Conservation (phyloP, 1,140 invertebrate species). For the Trichoplusia ni region DNA sequence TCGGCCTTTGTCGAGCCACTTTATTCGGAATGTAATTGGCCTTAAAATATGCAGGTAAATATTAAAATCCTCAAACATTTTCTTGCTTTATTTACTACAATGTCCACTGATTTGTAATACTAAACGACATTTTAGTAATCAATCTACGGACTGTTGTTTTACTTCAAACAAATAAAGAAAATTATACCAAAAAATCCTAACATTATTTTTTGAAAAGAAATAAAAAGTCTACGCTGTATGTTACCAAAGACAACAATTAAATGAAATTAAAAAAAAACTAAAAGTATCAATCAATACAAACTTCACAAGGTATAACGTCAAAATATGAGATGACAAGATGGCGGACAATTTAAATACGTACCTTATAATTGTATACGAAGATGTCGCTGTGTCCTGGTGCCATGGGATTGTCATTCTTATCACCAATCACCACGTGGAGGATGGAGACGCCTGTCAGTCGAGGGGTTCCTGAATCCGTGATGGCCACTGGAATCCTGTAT, state of each 20-base stretch:
- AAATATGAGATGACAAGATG: no score
- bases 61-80: constrained; percentile 16
- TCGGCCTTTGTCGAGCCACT: constrained; percentile 26
- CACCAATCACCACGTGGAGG: constrained; percentile 93
- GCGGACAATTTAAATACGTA: constrained; percentile 50
- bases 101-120: no score
- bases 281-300: not conserved
- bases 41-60: constrained; percentile 31
- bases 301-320: not conserved
- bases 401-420: constrained; percentile 95
- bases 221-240: no score
- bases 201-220: no score
- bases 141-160: no score
- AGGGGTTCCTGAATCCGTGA: constrained; percentile 90
- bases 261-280: no score
- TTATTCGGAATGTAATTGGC: constrained; percentile 39
- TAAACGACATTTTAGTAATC: no score
- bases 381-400: constrained; percentile 91
- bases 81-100: constrained; percentile 24
- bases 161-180: no score
- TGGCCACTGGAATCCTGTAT: constrained; percentile 93
- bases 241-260: no score
- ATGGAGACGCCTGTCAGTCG: constrained; percentile 88
- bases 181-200: no score
- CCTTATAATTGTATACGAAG: constrained; percentile 95